Percentiles rank a stretch among this genome's conserved stretches.
Evolutionary conservation across 2,888 invertebrate species (phyloP).

Genomic region (Sinelater perroti): DNA sequence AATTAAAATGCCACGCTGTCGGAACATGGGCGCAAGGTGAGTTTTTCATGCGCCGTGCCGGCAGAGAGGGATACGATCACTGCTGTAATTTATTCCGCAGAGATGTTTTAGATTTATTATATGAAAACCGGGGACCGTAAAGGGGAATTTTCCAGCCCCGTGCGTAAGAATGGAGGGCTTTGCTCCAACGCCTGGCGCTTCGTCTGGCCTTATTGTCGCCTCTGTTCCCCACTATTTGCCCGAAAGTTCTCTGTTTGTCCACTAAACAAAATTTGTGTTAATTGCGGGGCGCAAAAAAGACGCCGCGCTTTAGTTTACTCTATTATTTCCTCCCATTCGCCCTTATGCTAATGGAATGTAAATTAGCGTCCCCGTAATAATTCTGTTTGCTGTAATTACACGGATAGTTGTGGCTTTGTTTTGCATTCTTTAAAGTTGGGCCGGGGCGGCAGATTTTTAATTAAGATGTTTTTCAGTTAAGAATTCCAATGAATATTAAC

Average conservation of each 20-base stretch:
- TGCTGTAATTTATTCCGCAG: conserved; percentile 40
- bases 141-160: conserved; percentile 41
- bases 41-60: conserved; percentile 21
- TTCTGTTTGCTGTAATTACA: too few relatives aligned
- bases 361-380: too few relatives aligned
- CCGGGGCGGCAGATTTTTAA: too few relatives aligned
- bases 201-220: conserved; percentile 33
- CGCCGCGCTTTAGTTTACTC: too few relatives aligned
- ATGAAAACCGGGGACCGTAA: conserved; percentile 39
- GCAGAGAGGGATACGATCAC: conserved; percentile 35
- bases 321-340: too few relatives aligned
- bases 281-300: neutral
- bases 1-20: conserved; percentile 2
- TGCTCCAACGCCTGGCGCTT: conserved; percentile 33
- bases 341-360: too few relatives aligned
- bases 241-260: conserved; percentile 13
- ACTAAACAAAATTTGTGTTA: conserved; percentile 17
- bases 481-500: too few relatives aligned
- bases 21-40: conserved; percentile 20
- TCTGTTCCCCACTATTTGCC: conserved; percentile 26
- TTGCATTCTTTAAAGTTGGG: too few relatives aligned
- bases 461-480: too few relatives aligned
- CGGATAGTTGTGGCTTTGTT: too few relatives aligned
- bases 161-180: conserved; percentile 39
- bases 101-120: conserved; percentile 42